Evolutionary conservation across 2,888 invertebrate species (phyloP).

Genomic region (Seira ritae): DNA sequence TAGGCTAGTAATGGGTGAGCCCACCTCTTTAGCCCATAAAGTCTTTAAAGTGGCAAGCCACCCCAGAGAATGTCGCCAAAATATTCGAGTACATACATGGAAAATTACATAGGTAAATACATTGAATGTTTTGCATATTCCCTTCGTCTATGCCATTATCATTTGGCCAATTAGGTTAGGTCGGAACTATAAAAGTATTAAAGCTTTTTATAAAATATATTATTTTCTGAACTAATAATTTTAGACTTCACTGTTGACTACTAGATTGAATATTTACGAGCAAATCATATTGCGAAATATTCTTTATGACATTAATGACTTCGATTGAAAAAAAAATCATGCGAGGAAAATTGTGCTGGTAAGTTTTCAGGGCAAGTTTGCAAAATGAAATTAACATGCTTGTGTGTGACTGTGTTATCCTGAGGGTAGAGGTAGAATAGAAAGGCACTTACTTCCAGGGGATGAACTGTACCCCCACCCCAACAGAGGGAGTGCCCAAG

Average conservation of each 20-base stretch:
- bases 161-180: slow-evolving; percentile 25
- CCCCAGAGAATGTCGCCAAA: neutral
- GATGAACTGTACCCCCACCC: slow-evolving; percentile 73
- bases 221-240: too few species aligned
- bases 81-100: neutral
- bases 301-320: too few species aligned
- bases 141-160: slow-evolving; percentile 15
- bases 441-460: slow-evolving; percentile 72
- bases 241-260: too few species aligned
- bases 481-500: slow-evolving; percentile 73
- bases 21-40: slow-evolving; percentile 39
- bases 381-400: too few species aligned
- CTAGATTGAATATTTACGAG: too few species aligned
- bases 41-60: neutral
- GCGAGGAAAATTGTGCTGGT: too few species aligned
- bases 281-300: neutral
- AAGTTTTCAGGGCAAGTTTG: too few species aligned
- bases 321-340: too few species aligned
- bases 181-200: too few species aligned
- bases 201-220: too few species aligned
- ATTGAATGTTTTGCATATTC: neutral
- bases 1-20: slow-evolving; percentile 2
- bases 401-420: too few species aligned
- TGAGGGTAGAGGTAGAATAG: too few species aligned
- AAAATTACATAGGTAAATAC: neutral